Conservation (phyloP, 2,797 vertebrate species). For the Liparis tanakae region DNA sequence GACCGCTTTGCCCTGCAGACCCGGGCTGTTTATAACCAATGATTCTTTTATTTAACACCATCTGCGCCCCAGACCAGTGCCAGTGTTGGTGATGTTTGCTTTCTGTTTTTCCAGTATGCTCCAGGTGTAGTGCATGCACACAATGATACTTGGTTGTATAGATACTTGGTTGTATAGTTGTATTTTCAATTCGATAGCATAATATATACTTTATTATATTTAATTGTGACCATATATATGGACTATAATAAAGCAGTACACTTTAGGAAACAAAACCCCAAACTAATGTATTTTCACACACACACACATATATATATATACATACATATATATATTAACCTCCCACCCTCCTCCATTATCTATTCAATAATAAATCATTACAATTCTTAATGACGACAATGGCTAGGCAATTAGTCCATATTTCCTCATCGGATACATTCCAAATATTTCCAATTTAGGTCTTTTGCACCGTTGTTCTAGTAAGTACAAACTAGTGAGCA, state of each 20-base stretch:
- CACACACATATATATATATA: too few species aligned
- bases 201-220: neutral
- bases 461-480: neutral
- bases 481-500: neutral
- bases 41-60: conserved; percentile 44
- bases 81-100: conserved; percentile 25
- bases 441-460: neutral
- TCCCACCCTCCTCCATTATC: neutral
- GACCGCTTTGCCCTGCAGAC: conserved; percentile 37
- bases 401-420: neutral
- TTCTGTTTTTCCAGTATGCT: conserved; percentile 31
- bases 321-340: too few species aligned
- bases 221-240: neutral
- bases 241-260: neutral
- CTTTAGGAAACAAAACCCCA: neutral
- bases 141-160: neutral
- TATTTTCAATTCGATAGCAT: neutral
- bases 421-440: neutral
- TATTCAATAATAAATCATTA: neutral
- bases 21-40: conserved; percentile 25
- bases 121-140: conserved; percentile 23
- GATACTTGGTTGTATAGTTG: neutral
- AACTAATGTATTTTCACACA: neutral
- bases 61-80: conserved; percentile 25
- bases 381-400: neutral